Evolutionary conservation across 2,888 invertebrate species (phyloP).

Genomic region (Lycocerus yunnanus): DNA sequence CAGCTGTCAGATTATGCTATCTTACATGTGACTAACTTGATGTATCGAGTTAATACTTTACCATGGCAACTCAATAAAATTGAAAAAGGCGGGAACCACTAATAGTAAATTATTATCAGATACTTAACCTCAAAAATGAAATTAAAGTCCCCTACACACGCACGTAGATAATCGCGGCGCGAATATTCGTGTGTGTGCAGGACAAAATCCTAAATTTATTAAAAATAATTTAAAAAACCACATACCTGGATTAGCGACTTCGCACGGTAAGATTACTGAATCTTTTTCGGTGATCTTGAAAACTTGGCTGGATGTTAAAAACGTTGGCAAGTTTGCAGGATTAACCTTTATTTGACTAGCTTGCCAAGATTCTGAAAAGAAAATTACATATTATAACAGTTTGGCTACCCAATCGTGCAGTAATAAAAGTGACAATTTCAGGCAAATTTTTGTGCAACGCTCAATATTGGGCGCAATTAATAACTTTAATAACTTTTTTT

Average conservation of each 20-base stretch:
- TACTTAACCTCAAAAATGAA: background rate
- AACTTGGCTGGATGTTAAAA: slow-evolving; percentile 56
- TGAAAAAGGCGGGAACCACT: background rate
- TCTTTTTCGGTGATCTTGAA: slow-evolving; percentile 62
- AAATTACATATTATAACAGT: slow-evolving; percentile 21
- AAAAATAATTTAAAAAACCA: background rate
- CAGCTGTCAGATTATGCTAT: background rate
- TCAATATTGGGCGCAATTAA: background rate
- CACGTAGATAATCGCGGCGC: background rate
- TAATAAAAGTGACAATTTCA: background rate
- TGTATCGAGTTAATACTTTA: background rate
- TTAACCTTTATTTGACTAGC: slow-evolving; percentile 49
- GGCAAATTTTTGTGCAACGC: background rate
- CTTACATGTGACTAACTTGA: background rate
- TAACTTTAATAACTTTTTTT: background rate
- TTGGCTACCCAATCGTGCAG: background rate
- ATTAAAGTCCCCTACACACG: background rate
- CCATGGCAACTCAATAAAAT: no score
- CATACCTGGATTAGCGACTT: slow-evolving; percentile 63
- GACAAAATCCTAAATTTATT: no score
- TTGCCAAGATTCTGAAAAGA: slow-evolving; percentile 47
- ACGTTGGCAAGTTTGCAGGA: slow-evolving; percentile 53
- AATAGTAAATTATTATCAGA: background rate
- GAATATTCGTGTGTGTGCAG: no score
- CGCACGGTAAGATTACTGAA: slow-evolving; percentile 62